These are phyloP conservation scores for Stegodyphus mimosarum DNA, from an alignment of 1,140 invertebrate genomes.

Conservation along the genomic window DNA sequence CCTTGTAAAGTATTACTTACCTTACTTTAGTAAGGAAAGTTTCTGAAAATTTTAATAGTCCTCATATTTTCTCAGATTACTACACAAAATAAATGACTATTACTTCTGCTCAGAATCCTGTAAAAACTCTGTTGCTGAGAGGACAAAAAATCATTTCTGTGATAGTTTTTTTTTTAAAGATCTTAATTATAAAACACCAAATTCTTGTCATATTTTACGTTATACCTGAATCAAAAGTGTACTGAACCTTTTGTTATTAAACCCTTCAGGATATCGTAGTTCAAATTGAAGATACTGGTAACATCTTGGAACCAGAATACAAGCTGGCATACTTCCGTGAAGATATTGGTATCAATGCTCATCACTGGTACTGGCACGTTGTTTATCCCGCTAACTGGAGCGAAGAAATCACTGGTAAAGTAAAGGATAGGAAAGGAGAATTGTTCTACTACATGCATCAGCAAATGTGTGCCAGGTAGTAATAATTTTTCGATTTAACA, in stretches of 20 bases:
- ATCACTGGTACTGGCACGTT: conserved; percentile 74
- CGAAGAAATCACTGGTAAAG: conserved; percentile 65
- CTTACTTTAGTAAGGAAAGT: no score
- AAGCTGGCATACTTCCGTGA: conserved; percentile 77
- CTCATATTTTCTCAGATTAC: no score
- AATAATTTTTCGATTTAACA: background rate
- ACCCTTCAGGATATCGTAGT: conserved; percentile 32
- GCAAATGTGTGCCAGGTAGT: conserved; percentile 57
- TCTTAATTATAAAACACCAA: background rate
- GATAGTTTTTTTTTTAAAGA: background rate
- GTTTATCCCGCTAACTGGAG: conserved; percentile 71
- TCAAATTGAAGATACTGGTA: conserved; percentile 48
- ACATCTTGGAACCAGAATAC: conserved; percentile 66
- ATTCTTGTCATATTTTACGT: no score
- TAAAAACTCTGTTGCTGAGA: no score
- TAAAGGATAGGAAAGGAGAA: conserved; percentile 71
- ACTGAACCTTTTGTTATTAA: no score
- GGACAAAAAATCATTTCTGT: background rate
- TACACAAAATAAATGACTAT: no score
- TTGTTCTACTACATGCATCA: conserved; percentile 67
- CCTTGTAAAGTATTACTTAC: no score
- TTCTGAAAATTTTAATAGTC: no score
- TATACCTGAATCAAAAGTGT: no score
- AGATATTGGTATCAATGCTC: conserved; percentile 78
- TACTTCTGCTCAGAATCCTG: no score